Conservation (phyloP, 30 jellyfish, hydroid and myxozoan genomes). For the Turritopsis rubra region DNA sequence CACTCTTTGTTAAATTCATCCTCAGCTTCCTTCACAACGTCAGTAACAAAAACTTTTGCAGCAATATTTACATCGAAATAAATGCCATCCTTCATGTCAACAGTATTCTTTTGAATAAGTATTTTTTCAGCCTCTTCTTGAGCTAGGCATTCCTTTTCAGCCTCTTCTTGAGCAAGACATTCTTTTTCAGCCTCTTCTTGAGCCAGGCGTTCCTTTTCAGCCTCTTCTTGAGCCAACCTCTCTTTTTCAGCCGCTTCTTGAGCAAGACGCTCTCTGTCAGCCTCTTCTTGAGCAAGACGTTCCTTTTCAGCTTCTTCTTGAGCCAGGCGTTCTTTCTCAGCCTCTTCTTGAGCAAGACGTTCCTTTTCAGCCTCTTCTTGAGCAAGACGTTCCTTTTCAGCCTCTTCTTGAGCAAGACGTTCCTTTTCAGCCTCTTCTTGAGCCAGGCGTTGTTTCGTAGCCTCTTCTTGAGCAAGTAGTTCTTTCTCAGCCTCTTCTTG, state of each 20-base stretch:
- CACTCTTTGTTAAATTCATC: neutral
- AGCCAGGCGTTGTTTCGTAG: slow-evolving; percentile 18
- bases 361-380: slow-evolving; percentile 35
- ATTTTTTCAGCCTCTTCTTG: slow-evolving; percentile 13
- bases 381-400: slow-evolving; percentile 19
- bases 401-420: slow-evolving; percentile 29
- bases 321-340: slow-evolving; percentile 29
- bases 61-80: slow-evolving; percentile 1
- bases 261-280: slow-evolving; percentile 24
- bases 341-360: slow-evolving; percentile 25
- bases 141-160: neutral
- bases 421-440: slow-evolving; percentile 31
- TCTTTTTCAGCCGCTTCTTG: slow-evolving; percentile 30
- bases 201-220: slow-evolving; percentile 18
- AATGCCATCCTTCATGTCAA: neutral
- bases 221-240: slow-evolving; percentile 28
- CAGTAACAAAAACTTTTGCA: neutral
- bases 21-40: neutral
- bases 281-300: slow-evolving; percentile 24
- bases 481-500: slow-evolving; percentile 14
- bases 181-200: slow-evolving; percentile 23
- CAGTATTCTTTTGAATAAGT: neutral
- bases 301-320: slow-evolving; percentile 36
- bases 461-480: slow-evolving; percentile 30
- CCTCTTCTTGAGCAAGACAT: slow-evolving; percentile 28